A percentile compares a stretch with the other conserved stretches of the same genome.
phyloP scores from a whole-genome alignment of 2,888 invertebrate genomes.

The Palloptera scutellata region DNA sequence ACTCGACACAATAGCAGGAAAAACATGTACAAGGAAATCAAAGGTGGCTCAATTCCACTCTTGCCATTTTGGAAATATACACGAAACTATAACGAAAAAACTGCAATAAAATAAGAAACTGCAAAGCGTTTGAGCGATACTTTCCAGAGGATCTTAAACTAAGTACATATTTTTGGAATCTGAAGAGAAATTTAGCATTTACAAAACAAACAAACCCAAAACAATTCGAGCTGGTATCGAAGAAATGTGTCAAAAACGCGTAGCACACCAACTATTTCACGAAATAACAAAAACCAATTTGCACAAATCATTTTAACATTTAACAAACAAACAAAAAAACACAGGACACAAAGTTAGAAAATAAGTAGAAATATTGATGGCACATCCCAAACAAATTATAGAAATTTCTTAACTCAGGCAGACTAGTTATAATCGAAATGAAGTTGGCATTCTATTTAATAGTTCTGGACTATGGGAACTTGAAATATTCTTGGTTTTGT shows the following conservation, averaged over 20 bases:
- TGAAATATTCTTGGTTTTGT: too few relatives aligned
- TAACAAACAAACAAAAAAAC: too few relatives aligned
- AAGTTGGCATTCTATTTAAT: too few relatives aligned
- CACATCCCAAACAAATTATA: too few relatives aligned
- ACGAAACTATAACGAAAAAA: slow-evolving; percentile 3
- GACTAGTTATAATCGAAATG: too few relatives aligned
- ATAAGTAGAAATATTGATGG: too few relatives aligned
- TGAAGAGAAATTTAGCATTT: neutral
- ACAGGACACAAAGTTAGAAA: too few relatives aligned
- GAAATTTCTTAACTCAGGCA: too few relatives aligned
- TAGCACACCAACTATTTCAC: slow-evolving; percentile 4
- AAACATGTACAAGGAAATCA: neutral
- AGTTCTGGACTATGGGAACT: too few relatives aligned
- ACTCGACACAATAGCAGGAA: slow-evolving; percentile 35
- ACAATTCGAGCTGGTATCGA: slow-evolving; percentile 58
- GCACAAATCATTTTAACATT: neutral
- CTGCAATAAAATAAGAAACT: slow-evolving; percentile 6
- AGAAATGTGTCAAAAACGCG: slow-evolving; percentile 38
- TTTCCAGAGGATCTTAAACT: too few relatives aligned
- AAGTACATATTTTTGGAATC: too few relatives aligned
- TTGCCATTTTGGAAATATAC: slow-evolving; percentile 23
- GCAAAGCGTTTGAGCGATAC: too few relatives aligned
- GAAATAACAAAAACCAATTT: neutral
- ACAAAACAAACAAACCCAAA: slow-evolving; percentile 29
- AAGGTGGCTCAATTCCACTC: slow-evolving; percentile 4